phyloP scores from a whole-genome alignment of 1,140 invertebrate species.

The Zaprionus gabonicus region DNA sequence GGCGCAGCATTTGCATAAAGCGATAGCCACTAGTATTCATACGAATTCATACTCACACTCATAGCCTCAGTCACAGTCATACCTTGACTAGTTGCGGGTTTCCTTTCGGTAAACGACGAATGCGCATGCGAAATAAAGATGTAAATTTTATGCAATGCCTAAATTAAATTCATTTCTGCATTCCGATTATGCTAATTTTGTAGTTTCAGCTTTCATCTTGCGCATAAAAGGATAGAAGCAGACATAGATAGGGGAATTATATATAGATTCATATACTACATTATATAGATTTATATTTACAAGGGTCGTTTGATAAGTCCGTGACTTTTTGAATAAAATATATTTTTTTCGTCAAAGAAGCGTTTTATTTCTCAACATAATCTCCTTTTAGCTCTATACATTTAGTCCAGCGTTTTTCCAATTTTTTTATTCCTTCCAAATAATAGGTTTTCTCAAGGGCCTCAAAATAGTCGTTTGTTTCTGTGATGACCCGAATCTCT shows the following conservation, averaged over 20 bases:
- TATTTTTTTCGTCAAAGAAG: no score
- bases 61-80: neutral
- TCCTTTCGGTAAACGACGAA: constrained; percentile 25
- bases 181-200: constrained; percentile 48
- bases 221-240: neutral
- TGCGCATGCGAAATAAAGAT: constrained; percentile 61
- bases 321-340: no score
- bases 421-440: no score
- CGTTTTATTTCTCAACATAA: no score
- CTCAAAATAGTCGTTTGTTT: no score
- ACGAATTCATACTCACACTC: constrained; percentile 10
- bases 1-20: constrained; percentile 67
- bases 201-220: neutral
- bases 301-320: no score
- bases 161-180: constrained; percentile 75
- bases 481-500: no score
- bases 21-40: neutral
- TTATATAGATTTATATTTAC: neutral
- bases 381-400: no score
- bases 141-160: constrained; percentile 69
- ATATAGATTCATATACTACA: neutral
- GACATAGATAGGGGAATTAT: neutral
- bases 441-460: no score
- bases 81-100: neutral
- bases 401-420: no score